phyloP scores from a whole-genome alignment of 1,140 invertebrate genomes.

The Delia radicum region DNA sequence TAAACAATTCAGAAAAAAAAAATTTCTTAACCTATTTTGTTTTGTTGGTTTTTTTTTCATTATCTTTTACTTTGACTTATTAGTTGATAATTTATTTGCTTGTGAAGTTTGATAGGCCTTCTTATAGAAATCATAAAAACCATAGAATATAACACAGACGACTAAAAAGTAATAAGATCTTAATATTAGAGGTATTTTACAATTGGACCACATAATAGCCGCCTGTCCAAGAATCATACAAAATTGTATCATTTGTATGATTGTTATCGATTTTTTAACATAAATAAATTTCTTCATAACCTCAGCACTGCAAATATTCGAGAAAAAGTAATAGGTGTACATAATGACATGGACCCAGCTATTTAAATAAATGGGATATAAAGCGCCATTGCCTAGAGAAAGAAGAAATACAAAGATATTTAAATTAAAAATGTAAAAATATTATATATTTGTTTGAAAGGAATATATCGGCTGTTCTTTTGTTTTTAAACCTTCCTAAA shows the following conservation, averaged over 20 bases:
- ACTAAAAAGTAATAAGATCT: slow-evolving; percentile 61
- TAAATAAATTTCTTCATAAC: slow-evolving; percentile 40
- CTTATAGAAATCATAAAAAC: slow-evolving; percentile 71
- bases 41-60: too few relatives aligned
- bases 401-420: neutral
- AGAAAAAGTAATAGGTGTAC: slow-evolving; percentile 81
- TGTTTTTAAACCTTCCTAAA: too few relatives aligned
- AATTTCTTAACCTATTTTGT: too few relatives aligned
- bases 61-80: slow-evolving; percentile 31
- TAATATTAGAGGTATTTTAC: slow-evolving; percentile 32
- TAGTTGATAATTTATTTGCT: slow-evolving; percentile 27
- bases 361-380: slow-evolving; percentile 78
- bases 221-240: slow-evolving; percentile 60
- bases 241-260: slow-evolving; percentile 64
- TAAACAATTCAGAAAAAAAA: too few relatives aligned
- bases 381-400: slow-evolving; percentile 70
- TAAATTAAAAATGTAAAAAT: too few relatives aligned
- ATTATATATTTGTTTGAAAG: too few relatives aligned
- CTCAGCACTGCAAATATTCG: slow-evolving; percentile 66
- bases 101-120: slow-evolving; percentile 56
- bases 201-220: slow-evolving; percentile 39
- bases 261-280: slow-evolving; percentile 55
- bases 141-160: slow-evolving; percentile 66
- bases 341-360: slow-evolving; percentile 73
- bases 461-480: too few relatives aligned